Evolutionary conservation across 1,140 invertebrate genomes (phyloP).

Genomic region (Harpegnathos saltator): DNA sequence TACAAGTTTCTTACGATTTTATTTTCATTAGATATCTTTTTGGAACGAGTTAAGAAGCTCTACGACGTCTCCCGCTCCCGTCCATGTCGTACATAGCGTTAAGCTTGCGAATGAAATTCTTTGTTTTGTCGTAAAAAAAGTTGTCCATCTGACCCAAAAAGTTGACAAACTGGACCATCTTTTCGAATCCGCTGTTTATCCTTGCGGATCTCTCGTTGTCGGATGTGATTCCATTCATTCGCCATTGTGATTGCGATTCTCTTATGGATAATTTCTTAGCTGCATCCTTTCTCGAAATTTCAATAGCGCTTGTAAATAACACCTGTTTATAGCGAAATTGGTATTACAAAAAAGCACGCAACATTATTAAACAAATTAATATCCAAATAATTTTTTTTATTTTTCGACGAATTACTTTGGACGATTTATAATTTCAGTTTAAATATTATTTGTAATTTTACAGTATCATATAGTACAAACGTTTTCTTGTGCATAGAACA

Average conservation of each 20-base stretch:
- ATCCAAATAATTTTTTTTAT: not conserved
- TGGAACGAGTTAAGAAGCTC: not conserved
- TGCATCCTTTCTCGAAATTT: constrained; percentile 66
- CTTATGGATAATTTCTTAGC: not conserved
- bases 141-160: constrained; percentile 79
- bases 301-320: constrained; percentile 14
- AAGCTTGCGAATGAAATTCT: constrained; percentile 75
- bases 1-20: not conserved
- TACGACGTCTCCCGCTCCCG: constrained; percentile 42
- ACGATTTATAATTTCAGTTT: not conserved
- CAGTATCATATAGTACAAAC: not conserved
- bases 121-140: constrained; percentile 78
- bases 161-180: constrained; percentile 78
- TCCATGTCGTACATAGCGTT: constrained; percentile 75
- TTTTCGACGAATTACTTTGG: not conserved
- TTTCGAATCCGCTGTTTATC: constrained; percentile 78
- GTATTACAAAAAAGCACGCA: not conserved
- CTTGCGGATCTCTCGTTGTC: constrained; percentile 61
- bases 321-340: constrained; percentile 39
- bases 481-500: too few species aligned
- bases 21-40: constrained; percentile 6
- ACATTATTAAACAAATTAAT: constrained; percentile 1
- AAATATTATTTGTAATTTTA: not conserved
- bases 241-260: not conserved
- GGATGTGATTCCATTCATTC: not conserved